Evolutionary conservation across 2,888 invertebrate species (phyloP), one percentile per base, ranked within the genome.

Genomic region (Leucoma salicis): DNA sequence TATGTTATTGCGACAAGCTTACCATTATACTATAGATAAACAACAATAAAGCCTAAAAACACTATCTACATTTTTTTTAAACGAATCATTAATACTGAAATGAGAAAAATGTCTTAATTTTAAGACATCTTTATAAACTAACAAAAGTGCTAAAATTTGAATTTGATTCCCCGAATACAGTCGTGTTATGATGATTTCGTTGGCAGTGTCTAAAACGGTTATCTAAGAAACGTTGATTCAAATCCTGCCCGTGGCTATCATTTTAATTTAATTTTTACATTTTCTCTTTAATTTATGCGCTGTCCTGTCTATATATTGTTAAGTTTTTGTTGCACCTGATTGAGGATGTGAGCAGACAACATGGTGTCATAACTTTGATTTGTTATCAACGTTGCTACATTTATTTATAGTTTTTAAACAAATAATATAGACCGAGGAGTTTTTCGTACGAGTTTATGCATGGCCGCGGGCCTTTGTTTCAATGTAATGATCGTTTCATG

Each of bases 311-410:
- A 53, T 12, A 44, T 5, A 2, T 57, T 55, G 8, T 13, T 8
- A 16, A 14, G 15, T 31, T 12, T 34, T n/a, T 11, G 31, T 31
- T 24, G 18, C n/a, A 18, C 6, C 47, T 60, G 53, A 61, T 61
- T 61, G 60, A 64, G 60, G 70, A 74, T 73, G 78, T 70, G 78
- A 70, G 73, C 66, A 56, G 63, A 78, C 76, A 76, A 71, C 74
- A 70, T 64, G 69, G 63, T 73, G 75, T 82, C 79, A 76, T 82
- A 79, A 80, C 75, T 81, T 74, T 70, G 74, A 80, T 71, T 79
- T 82, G 81, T 81, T 78, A 76, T 74, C 70, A 69, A 60, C 64
- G 59, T 74, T 74, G 78, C 78, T 77, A 72, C 57, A 46, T 53
- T 72, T 73, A 68, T 78, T 81, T 78, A 79, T 69, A 42, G 59